A percentile compares a stretch with the other conserved stretches of the same genome.
These are phyloP conservation scores for Charadrius vociferus DNA, from an alignment of 2,113 vertebrate genomes.

Conservation along the genomic window DNA sequence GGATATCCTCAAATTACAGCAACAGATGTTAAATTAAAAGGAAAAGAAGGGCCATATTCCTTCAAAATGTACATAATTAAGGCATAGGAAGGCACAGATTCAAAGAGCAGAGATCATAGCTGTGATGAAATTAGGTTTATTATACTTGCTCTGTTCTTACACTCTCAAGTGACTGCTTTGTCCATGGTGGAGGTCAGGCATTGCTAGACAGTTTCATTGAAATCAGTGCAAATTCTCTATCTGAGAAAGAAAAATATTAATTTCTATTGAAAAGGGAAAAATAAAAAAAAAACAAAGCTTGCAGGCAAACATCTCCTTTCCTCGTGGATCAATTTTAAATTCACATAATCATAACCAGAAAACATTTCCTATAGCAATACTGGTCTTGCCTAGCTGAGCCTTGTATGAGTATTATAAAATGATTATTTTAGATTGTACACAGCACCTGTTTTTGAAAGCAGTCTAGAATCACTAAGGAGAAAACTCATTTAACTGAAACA, in stretches of 20 bases:
- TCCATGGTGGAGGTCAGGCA: fast-evolving
- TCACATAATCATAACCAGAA: background rate
- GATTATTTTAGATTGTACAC: background rate
- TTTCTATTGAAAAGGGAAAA: background rate
- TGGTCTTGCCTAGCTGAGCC: background rate
- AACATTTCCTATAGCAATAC: background rate
- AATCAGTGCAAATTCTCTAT: background rate
- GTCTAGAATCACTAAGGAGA: background rate
- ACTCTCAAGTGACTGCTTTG: background rate
- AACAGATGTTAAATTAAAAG: background rate
- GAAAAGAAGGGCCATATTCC: fast-evolving
- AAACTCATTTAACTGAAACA: background rate
- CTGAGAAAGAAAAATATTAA: background rate
- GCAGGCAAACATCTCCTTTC: background rate
- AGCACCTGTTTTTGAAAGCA: background rate
- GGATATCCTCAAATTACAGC: background rate
- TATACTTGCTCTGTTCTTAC: background rate
- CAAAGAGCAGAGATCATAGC: background rate
- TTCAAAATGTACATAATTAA: background rate
- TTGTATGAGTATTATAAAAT: background rate
- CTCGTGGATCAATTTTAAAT: background rate
- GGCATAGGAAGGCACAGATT: background rate
- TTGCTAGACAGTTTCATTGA: background rate
- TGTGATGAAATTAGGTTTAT: background rate
- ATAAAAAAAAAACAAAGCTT: background rate